Evolutionary conservation across 2,888 invertebrate genomes (phyloP).

Genomic region (Polyommatus iphigenia): DNA sequence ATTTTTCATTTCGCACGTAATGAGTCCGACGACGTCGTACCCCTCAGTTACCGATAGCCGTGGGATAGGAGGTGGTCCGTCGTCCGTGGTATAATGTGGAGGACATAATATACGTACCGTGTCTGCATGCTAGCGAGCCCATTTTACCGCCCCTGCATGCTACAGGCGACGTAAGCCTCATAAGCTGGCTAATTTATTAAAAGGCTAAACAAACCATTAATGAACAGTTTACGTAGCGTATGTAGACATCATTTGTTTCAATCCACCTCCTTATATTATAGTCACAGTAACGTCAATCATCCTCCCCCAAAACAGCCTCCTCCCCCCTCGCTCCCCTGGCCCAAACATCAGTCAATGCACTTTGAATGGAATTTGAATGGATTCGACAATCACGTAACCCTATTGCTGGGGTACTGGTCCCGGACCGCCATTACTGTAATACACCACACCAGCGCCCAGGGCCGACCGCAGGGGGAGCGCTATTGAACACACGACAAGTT

Average conservation of each 20-base stretch:
- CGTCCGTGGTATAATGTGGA: too few relatives aligned
- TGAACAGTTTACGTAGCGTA: background rate
- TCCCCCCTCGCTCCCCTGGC: background rate
- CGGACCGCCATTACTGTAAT: background rate
- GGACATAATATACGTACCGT: too few relatives aligned
- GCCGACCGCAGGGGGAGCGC: background rate
- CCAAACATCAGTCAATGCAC: constrained; percentile 5
- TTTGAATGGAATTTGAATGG: constrained; percentile 6
- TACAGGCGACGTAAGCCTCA: background rate
- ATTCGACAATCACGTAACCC: background rate
- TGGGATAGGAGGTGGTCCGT: too few relatives aligned
- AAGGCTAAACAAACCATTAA: too few relatives aligned
- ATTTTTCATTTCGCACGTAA: background rate
- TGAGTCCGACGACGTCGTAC: background rate
- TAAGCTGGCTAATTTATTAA: background rate
- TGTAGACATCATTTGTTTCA: background rate
- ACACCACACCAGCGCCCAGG: background rate
- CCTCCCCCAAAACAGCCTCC: background rate
- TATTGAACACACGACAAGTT: background rate
- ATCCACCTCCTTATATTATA: background rate
- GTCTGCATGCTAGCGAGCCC: background rate
- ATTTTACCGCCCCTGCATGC: too few relatives aligned
- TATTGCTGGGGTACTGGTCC: background rate
- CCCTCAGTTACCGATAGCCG: background rate
- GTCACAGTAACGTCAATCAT: background rate